phyloP scores from a whole-genome alignment of 1,140 invertebrate species.

The Lysiphlebus fabarum region DNA sequence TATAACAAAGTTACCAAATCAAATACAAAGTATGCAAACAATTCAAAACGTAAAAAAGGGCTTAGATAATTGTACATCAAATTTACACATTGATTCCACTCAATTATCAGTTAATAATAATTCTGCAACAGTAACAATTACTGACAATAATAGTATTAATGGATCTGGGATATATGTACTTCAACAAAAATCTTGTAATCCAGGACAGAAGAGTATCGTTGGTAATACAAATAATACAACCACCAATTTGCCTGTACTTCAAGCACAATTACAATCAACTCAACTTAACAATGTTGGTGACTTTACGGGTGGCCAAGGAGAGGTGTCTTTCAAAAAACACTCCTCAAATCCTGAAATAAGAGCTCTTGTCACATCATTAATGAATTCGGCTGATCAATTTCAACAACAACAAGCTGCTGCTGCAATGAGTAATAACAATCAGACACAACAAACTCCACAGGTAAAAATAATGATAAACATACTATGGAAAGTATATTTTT shows the following conservation, averaged over 20 bases:
- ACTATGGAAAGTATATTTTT: slow-evolving; percentile 6
- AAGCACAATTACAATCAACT: slow-evolving; percentile 60
- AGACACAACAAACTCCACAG: slow-evolving; percentile 37
- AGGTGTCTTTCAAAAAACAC: slow-evolving; percentile 60
- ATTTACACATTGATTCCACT: no score
- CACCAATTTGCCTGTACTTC: slow-evolving; percentile 56
- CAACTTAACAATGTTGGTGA: slow-evolving; percentile 37
- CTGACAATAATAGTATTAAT: slow-evolving; percentile 52
- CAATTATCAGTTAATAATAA: slow-evolving; percentile 35
- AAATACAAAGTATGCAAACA: no score
- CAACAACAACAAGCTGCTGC: slow-evolving; percentile 65
- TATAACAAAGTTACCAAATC: slow-evolving; percentile 20
- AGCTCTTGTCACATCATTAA: slow-evolving; percentile 72
- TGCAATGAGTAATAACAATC: slow-evolving; percentile 27
- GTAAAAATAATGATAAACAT: slow-evolving; percentile 43
- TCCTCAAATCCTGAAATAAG: slow-evolving; percentile 71
- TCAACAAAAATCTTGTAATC: slow-evolving; percentile 47
- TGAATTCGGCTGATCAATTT: slow-evolving; percentile 76
- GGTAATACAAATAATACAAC: slow-evolving; percentile 29
- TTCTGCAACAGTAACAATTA: neutral
- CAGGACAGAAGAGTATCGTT: slow-evolving; percentile 40
- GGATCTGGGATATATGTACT: slow-evolving; percentile 58
- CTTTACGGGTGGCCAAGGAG: slow-evolving; percentile 51
- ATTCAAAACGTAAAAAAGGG: no score
- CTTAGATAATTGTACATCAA: no score